phyloP scores from a whole-genome alignment of 1,140 invertebrate genomes.

The Acyrthosiphon pisum region DNA sequence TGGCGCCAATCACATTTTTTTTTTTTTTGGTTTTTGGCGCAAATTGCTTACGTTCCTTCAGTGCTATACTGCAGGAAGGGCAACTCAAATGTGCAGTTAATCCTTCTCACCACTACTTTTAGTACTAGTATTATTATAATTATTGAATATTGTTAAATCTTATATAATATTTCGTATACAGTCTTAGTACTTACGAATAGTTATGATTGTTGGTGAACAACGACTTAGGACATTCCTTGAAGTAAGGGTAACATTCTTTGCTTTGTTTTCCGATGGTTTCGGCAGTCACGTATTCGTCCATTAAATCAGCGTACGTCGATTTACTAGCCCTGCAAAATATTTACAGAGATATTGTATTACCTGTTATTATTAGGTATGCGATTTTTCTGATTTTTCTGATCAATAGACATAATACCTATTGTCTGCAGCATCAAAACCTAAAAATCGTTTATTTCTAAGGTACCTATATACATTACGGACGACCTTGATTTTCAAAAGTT shows the following conservation, averaged over 20 bases:
- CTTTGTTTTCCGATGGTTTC: slow-evolving; percentile 73
- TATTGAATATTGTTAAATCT: neutral
- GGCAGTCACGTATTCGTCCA: slow-evolving; percentile 79
- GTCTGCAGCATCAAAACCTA: neutral
- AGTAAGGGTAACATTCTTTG: slow-evolving; percentile 85
- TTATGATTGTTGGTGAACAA: slow-evolving; percentile 62
- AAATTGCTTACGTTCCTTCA: too few relatives aligned
- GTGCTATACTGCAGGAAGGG: too few relatives aligned
- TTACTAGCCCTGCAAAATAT: slow-evolving; percentile 73
- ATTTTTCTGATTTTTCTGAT: neutral
- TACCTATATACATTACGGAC: neutral
- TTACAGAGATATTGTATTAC: neutral
- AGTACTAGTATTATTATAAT: too few relatives aligned
- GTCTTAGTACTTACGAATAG: slow-evolving; percentile 25
- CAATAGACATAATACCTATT: neutral
- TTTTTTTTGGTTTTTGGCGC: too few relatives aligned
- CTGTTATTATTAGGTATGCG: neutral
- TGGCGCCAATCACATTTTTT: too few relatives aligned
- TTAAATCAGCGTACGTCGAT: slow-evolving; percentile 75
- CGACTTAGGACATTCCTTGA: slow-evolving; percentile 81
- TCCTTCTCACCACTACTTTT: too few relatives aligned
- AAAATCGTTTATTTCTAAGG: neutral
- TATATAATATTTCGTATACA: neutral
- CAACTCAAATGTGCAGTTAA: too few relatives aligned
- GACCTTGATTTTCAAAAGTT: neutral